A percentile compares a stretch with the other conserved stretches of the same genome.
phyloP scores from a whole-genome alignment of 2,797 vertebrate species.

The Dendrocincla fuliginosa region DNA sequence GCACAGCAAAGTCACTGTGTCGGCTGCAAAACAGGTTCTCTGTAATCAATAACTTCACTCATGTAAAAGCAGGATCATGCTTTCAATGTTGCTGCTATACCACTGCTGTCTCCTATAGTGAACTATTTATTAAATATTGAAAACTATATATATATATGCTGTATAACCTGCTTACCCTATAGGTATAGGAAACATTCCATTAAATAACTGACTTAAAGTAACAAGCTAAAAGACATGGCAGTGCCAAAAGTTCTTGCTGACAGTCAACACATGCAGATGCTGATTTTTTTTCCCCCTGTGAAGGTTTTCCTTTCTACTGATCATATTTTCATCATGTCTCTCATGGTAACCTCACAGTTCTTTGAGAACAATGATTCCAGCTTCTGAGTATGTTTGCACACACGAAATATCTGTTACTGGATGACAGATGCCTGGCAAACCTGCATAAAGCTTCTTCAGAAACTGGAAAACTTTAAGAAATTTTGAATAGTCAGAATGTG shows the following conservation, averaged over 20 bases:
- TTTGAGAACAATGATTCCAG: background rate
- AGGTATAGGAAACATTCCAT: background rate
- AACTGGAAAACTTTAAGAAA: background rate
- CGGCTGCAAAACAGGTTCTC: constrained; percentile 1
- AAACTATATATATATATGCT: background rate
- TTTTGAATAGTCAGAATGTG: background rate
- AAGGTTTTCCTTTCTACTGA: background rate
- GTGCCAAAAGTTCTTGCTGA: background rate
- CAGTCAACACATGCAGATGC: background rate
- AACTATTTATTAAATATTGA: background rate
- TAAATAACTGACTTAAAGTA: constrained; percentile 2
- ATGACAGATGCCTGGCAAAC: background rate
- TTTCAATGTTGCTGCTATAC: constrained; percentile 14
- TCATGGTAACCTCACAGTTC: background rate
- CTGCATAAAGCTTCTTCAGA: background rate
- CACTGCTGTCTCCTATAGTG: background rate
- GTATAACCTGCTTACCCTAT: background rate
- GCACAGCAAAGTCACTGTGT: background rate
- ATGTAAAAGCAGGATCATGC: constrained; percentile 3
- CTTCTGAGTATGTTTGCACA: background rate
- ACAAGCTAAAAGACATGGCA: background rate
- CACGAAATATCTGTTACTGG: background rate
- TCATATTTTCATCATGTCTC: background rate
- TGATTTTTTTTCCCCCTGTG: background rate
- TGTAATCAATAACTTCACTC: constrained; percentile 20